Evolutionary conservation across 1,140 invertebrate genomes (phyloP).

Genomic region (Bombus affinis): DNA sequence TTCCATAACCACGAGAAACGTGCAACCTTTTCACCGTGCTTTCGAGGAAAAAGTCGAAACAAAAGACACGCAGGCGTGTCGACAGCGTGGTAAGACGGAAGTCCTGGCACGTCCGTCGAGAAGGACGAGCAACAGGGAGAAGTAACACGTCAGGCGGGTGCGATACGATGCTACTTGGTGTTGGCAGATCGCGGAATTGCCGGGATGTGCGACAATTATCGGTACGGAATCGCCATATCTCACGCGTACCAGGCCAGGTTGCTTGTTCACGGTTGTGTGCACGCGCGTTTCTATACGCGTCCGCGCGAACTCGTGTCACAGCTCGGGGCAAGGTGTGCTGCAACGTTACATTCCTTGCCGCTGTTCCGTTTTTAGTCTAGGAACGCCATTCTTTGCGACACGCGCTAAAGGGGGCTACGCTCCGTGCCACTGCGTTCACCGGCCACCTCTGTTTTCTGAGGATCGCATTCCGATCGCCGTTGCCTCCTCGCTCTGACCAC

Average conservation of each 20-base stretch:
- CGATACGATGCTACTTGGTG: slow-evolving; percentile 39
- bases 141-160: slow-evolving; percentile 62
- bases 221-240: slow-evolving; percentile 76
- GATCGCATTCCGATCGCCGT: slow-evolving; percentile 63
- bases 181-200: slow-evolving; percentile 71
- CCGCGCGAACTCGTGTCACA: slow-evolving; percentile 49
- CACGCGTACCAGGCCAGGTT: slow-evolving; percentile 64
- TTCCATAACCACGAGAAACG: neutral
- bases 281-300: slow-evolving; percentile 33
- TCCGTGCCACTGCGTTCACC: slow-evolving; percentile 56
- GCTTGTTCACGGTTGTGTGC: slow-evolving; percentile 32
- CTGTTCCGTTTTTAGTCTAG: slow-evolving; percentile 82
- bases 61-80: no score
- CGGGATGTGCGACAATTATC: slow-evolving; percentile 79
- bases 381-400: slow-evolving; percentile 80
- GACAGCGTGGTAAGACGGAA: neutral
- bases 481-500: slow-evolving; percentile 1
- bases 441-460: slow-evolving; percentile 68
- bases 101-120: neutral
- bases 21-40: neutral
- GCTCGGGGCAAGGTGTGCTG: slow-evolving; percentile 75
- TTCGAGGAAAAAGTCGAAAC: neutral
- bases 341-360: slow-evolving; percentile 79
- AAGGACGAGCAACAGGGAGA: slow-evolving; percentile 8
- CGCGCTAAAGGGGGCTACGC: slow-evolving; percentile 75